These are phyloP conservation scores for Brachionus sp. DNA, from an alignment of 1,140 invertebrate species.

Conservation along the genomic window DNA sequence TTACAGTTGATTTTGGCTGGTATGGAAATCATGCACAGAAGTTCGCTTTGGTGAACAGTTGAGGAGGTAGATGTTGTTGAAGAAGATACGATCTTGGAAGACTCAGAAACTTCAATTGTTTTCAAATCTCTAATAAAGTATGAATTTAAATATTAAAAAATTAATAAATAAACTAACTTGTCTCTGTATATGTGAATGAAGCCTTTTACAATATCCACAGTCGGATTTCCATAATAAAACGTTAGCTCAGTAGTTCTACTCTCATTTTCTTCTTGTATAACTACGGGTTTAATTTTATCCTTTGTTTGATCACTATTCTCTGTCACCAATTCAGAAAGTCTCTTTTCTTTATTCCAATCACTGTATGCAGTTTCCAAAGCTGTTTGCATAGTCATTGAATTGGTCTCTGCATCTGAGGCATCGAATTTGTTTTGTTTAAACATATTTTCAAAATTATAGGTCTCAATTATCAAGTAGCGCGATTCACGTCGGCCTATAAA, in stretches of 20 bases:
- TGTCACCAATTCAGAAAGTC: neutral
- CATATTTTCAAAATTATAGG: neutral
- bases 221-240: conserved; percentile 92
- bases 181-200: conserved; percentile 93
- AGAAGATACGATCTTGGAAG: conserved; percentile 55
- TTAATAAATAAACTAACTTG: conserved; percentile 61
- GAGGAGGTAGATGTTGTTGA: conserved; percentile 10
- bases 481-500: conserved; percentile 18
- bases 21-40: conserved; percentile 82
- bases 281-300: conserved; percentile 46
- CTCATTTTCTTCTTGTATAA: conserved; percentile 48
- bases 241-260: conserved; percentile 50
- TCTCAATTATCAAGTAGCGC: neutral
- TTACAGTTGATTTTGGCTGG: conserved; percentile 86
- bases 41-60: conserved; percentile 67
- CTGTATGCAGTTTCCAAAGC: conserved; percentile 36
- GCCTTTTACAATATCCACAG: conserved; percentile 91
- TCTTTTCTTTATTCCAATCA: conserved; percentile 44
- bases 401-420: neutral
- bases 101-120: conserved; percentile 63
- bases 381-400: conserved; percentile 45
- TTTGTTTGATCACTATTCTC: neutral
- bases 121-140: conserved; percentile 31
- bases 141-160: neutral
- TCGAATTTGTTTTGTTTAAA: neutral